Evolutionary conservation across 2,113 vertebrate genomes (phyloP).

Genomic region (Leucoraja erinaceus): DNA sequence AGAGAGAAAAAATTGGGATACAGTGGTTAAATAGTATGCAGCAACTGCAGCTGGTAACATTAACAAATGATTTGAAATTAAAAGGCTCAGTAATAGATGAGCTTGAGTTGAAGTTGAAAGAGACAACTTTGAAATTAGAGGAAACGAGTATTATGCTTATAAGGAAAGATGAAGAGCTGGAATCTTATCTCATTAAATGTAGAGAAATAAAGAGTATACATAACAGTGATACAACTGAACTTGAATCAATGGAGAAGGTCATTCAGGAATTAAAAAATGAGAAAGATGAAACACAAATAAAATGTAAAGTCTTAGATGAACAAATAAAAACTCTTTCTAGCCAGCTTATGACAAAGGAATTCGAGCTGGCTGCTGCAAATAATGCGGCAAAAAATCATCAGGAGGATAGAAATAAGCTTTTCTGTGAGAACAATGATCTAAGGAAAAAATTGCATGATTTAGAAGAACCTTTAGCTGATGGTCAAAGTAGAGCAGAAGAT

Average conservation of each 20-base stretch:
- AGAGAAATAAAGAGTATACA: slow-evolving; percentile 61
- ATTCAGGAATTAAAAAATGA: slow-evolving; percentile 53
- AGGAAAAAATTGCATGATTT: slow-evolving; percentile 50
- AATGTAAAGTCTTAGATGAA: slow-evolving; percentile 52
- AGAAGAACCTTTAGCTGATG: slow-evolving; percentile 52
- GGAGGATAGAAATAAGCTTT: slow-evolving; percentile 61
- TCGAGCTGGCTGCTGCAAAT: slow-evolving; percentile 57
- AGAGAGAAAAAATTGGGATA: slow-evolving; percentile 54
- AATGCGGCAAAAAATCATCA: slow-evolving; percentile 64
- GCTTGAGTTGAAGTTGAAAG: slow-evolving; percentile 52
- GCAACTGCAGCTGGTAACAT: slow-evolving; percentile 51
- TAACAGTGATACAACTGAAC: slow-evolving; percentile 64
- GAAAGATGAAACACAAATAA: slow-evolving; percentile 52
- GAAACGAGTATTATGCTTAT: slow-evolving; percentile 54
- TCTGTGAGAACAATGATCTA: slow-evolving; percentile 57
- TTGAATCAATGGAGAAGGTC: slow-evolving; percentile 52
- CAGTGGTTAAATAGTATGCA: slow-evolving; percentile 55
- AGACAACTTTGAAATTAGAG: slow-evolving; percentile 47
- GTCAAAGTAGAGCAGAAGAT: slow-evolving; percentile 46
- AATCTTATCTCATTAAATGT: slow-evolving; percentile 55
- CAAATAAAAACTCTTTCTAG: slow-evolving; percentile 52
- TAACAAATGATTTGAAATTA: slow-evolving; percentile 59
- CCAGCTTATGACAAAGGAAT: slow-evolving; percentile 60
- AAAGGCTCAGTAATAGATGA: slow-evolving; percentile 59
- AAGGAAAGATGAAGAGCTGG: slow-evolving; percentile 55